Conservation (phyloP, 2,888 invertebrate genomes). For the Phoenoteleia sp. region DNA sequence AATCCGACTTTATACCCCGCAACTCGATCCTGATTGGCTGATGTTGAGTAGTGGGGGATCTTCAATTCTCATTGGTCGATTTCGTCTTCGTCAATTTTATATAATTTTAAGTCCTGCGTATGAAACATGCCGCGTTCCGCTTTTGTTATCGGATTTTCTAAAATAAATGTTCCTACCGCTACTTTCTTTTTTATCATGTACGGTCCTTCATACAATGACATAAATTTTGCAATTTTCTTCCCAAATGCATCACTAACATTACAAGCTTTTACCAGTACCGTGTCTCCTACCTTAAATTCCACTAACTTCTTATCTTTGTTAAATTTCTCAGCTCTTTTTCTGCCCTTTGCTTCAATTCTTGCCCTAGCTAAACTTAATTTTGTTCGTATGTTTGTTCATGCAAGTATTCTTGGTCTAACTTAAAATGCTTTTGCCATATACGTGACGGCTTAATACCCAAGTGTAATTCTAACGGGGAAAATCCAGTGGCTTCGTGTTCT, state of each 20-base stretch:
- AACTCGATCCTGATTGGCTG: too few species aligned
- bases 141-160: not conserved
- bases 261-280: constrained; percentile 1
- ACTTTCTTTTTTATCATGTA: not conserved
- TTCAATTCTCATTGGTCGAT: too few species aligned
- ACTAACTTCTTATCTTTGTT: not conserved
- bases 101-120: too few species aligned
- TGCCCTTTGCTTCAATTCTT: not conserved
- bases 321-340: not conserved
- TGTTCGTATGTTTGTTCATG: too few species aligned
- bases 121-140: too few species aligned
- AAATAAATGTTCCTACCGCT: not conserved
- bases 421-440: not conserved
- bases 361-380: not conserved
- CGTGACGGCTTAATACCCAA: not conserved
- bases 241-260: constrained; percentile 25
- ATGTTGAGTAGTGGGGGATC: too few species aligned
- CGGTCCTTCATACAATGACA: constrained; percentile 52
- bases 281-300: not conserved
- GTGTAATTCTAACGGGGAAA: not conserved
- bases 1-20: too few species aligned
- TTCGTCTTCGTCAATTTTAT: too few species aligned
- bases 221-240: constrained; percentile 49
- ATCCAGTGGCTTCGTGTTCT: not conserved
- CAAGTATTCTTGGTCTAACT: not conserved